A percentile compares a stretch with the other conserved stretches of the same genome.
Conservation (phyloP, 2,113 vertebrate species). For the Grallaria varia region DNA sequence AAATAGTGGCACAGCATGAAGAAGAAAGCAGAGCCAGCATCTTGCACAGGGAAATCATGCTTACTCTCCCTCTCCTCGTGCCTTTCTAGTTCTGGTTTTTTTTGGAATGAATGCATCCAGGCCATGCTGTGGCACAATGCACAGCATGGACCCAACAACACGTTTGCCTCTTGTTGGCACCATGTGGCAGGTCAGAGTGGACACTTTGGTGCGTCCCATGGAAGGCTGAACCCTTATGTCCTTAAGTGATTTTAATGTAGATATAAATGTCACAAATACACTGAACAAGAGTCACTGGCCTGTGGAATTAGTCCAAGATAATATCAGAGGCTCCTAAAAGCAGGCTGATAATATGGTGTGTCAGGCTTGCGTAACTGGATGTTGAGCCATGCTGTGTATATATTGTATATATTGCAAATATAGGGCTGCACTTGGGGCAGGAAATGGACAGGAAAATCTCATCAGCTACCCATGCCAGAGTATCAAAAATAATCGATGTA, state of each 20-base stretch:
- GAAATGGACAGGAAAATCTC: neutral
- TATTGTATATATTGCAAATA: too few species aligned
- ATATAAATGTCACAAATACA: neutral
- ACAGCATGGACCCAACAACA: neutral
- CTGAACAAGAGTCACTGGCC: neutral
- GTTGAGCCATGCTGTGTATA: neutral
- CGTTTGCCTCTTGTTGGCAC: neutral
- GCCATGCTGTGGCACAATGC: too few species aligned
- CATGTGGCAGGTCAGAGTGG: neutral
- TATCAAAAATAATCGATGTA: neutral
- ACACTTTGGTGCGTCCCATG: neutral
- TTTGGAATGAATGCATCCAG: neutral
- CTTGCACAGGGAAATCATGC: neutral
- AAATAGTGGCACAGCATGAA: slow-evolving; percentile 23
- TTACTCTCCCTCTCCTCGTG: neutral
- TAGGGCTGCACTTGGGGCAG: neutral
- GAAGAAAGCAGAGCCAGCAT: slow-evolving; percentile 15
- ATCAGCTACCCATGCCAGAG: neutral
- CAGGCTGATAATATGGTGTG: neutral
- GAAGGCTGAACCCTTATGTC: neutral
- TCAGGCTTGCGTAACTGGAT: neutral
- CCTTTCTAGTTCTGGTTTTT: neutral
- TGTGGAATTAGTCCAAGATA: neutral
- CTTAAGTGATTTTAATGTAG: neutral
- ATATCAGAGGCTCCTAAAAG: neutral